phyloP scores from a whole-genome alignment of 2,888 invertebrate genomes.

The Cerastoderma edule region DNA sequence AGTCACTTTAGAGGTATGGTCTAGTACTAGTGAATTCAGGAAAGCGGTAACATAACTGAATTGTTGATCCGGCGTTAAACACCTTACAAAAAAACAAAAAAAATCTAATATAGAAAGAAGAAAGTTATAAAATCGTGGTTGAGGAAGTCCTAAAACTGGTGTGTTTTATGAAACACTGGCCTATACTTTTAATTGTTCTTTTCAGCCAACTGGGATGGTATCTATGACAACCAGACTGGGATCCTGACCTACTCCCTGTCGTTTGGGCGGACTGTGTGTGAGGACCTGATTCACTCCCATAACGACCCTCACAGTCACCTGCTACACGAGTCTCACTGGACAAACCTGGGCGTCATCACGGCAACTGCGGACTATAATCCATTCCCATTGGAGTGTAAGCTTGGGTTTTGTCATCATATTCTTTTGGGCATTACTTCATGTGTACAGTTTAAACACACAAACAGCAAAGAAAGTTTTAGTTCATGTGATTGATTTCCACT shows the following conservation, averaged over 20 bases:
- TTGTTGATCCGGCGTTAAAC: too few relatives aligned
- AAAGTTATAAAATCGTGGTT: too few relatives aligned
- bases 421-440: background rate
- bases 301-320: conserved; percentile 75
- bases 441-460: background rate
- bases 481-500: too few relatives aligned
- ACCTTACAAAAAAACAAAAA: too few relatives aligned
- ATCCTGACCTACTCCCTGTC: conserved; percentile 38
- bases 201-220: conserved; percentile 76
- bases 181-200: background rate
- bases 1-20: too few relatives aligned
- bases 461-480: too few relatives aligned
- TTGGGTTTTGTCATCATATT: background rate
- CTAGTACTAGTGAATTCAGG: too few relatives aligned
- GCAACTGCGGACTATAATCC: conserved; percentile 13
- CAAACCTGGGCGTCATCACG: conserved; percentile 40
- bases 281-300: conserved; percentile 60
- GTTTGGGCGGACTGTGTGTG: conserved; percentile 42
- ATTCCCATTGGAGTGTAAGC: conserved; percentile 27
- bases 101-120: too few relatives aligned
- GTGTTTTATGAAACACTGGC: background rate
- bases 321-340: conserved; percentile 46
- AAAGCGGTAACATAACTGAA: too few relatives aligned
- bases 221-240: conserved; percentile 73
- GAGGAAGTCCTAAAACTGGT: too few relatives aligned